Base-by-base conservation (phyloP, 2,797 vertebrate genomes). In the Propithecus deckenii region DNA sequence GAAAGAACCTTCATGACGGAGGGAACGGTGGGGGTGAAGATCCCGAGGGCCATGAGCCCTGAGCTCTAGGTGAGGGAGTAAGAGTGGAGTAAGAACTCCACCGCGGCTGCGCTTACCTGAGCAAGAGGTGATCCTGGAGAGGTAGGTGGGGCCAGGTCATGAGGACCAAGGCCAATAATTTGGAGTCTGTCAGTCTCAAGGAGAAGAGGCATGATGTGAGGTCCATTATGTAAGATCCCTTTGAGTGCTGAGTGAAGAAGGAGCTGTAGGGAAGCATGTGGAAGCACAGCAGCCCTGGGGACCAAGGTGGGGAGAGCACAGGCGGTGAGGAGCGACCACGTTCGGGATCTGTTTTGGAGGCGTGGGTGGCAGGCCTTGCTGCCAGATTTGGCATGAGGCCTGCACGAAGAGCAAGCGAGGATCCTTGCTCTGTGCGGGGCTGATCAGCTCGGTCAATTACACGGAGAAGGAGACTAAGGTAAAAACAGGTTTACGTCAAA, bases 271-370 rank as follows among this genome's bases (percentile, higher is more conserved):
- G 81, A 48, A 52, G 57, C 0, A 0, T 5, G 10, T 35, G 15
- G 3, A 46, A n/a, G 20, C 8, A 0, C 3, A 4, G 9, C n/a
- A 28, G 25, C 15, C 2, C 17, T 5, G 12, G 17, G 28, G n/a
- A 13, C 8, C 13, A 2, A 23, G 13, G 23, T 0, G 4, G 28
- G 11, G 7, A 7, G 3, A 18, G 43, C 5, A 30, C 18, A 28
- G 41, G n/a, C 14, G 23, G 12, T 28, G 59, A n/a, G 46, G 25
- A 48, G 23, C 0, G 2, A n/a, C 17, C 67, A 59, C 18, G 1
- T 1, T 46, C 4, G 12, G 71, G 18, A 15, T n/a, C 35, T 59
- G 3, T 23, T 63, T 2, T 46, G 91, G 48, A 69, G 69, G 35
- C 10, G 23, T 4, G 50, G 38, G 25, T 30, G 43, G 81, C 28